phyloP scores from a whole-genome alignment of 2,888 invertebrate genomes.

The Drosophila neotestacea region DNA sequence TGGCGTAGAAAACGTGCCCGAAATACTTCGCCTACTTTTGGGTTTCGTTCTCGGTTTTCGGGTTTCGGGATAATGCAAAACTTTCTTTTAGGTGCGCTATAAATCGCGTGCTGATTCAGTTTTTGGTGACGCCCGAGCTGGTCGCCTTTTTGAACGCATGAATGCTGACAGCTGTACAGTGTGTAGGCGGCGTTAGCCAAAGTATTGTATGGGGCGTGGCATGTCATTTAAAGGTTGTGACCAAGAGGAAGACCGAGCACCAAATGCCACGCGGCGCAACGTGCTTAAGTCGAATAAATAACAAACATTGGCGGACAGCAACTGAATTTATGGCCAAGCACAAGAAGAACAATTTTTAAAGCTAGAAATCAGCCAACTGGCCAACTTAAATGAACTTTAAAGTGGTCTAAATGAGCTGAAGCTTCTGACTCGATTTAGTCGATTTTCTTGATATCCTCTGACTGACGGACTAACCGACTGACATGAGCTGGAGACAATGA shows the following conservation, averaged over 20 bases:
- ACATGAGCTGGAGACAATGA: slow-evolving; percentile 37
- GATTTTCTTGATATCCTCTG: slow-evolving; percentile 13
- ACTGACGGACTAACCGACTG: slow-evolving; percentile 16
- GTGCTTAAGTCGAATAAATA: slow-evolving; percentile 78
- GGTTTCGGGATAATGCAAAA: slow-evolving; percentile 45
- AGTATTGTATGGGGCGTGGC: slow-evolving; percentile 55
- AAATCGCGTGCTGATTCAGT: slow-evolving; percentile 71
- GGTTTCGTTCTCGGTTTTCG: no score
- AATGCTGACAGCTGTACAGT: slow-evolving; percentile 69
- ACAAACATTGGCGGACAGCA: slow-evolving; percentile 79
- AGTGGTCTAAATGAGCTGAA: slow-evolving; percentile 14
- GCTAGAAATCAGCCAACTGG: slow-evolving; percentile 20
- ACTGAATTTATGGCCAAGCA: slow-evolving; percentile 71
- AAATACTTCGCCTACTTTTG: slow-evolving; percentile 49
- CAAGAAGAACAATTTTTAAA: slow-evolving; percentile 33
- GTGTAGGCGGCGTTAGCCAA: slow-evolving; percentile 7
- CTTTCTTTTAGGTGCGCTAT: slow-evolving; percentile 69
- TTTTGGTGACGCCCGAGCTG: slow-evolving; percentile 46
- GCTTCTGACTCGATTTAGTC: neutral
- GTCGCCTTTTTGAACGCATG: slow-evolving; percentile 58
- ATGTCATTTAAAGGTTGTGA: slow-evolving; percentile 67
- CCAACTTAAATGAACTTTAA: slow-evolving; percentile 41
- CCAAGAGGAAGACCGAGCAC: slow-evolving; percentile 52
- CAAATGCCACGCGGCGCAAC: slow-evolving; percentile 71
- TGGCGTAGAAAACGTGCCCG: slow-evolving; percentile 53